phyloP scores from a whole-genome alignment of 2,797 vertebrate species.

The Hippocampus kuda region DNA sequence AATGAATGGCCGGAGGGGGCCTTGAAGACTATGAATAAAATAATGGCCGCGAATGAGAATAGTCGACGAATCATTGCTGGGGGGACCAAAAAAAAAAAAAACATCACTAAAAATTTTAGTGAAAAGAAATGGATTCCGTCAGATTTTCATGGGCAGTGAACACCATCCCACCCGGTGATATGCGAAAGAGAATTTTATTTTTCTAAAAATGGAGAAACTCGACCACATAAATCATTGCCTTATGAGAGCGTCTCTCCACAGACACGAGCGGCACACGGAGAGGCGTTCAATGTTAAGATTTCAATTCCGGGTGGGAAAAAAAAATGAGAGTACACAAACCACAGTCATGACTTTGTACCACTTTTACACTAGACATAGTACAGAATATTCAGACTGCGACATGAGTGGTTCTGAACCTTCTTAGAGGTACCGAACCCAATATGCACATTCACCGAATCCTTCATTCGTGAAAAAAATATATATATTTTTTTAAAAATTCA shows the following conservation, averaged over 20 bases:
- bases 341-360: neutral
- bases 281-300: neutral
- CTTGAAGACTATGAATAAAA: slow-evolving; percentile 10
- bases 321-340: neutral
- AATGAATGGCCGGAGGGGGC: slow-evolving; percentile 10
- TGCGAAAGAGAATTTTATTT: neutral
- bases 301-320: neutral
- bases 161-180: neutral
- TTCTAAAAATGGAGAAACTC: neutral
- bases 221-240: slow-evolving; percentile 3
- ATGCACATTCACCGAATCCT: no score
- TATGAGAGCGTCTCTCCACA: slow-evolving; percentile 1
- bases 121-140: neutral
- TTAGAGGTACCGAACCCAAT: no score
- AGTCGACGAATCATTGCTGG: neutral
- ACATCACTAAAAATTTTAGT: neutral
- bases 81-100: neutral
- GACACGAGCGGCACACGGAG: neutral
- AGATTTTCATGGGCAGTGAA: neutral
- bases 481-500: no score
- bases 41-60: neutral
- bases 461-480: no score
- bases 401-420: no score
- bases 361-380: neutral
- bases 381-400: no score